A percentile compares a stretch with the other conserved stretches of the same genome.
Conservation (phyloP, 2,888 invertebrate species). For the Kryphioiulus occultus region DNA sequence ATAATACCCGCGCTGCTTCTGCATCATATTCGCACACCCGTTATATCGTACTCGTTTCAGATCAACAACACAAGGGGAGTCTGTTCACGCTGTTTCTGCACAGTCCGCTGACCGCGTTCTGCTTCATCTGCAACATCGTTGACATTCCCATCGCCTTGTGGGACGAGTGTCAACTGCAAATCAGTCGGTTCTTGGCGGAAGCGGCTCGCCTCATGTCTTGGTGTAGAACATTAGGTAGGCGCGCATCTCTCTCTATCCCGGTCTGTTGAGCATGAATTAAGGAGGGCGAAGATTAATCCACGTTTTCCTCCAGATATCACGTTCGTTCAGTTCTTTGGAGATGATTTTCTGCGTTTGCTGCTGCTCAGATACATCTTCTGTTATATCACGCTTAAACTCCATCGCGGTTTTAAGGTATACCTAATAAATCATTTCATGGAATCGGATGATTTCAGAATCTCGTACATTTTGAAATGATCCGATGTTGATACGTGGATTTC, state of each 20-base stretch:
- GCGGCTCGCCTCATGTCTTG: constrained; percentile 83
- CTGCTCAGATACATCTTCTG: constrained; percentile 92
- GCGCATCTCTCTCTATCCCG: constrained; percentile 48
- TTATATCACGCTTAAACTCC: constrained; percentile 85
- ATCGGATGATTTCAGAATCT: too few relatives aligned
- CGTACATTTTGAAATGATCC: too few relatives aligned
- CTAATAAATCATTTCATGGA: not conserved
- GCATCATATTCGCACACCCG: not conserved
- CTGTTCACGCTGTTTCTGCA: constrained; percentile 95
- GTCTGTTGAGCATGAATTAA: not conserved
- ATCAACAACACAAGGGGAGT: constrained; percentile 75
- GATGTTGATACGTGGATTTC: too few relatives aligned
- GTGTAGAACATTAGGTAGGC: constrained; percentile 78
- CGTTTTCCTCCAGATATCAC: constrained; percentile 61
- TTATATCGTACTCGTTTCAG: constrained; percentile 61
- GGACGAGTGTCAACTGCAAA: constrained; percentile 87
- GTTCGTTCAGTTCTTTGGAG: constrained; percentile 85
- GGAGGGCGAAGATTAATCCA: not conserved
- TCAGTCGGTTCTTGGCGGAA: constrained; percentile 89
- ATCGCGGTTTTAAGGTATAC: constrained; percentile 74
- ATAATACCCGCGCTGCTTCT: not conserved
- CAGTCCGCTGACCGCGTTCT: constrained; percentile 90
- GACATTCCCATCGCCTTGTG: constrained; percentile 85
- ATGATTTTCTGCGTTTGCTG: constrained; percentile 89
- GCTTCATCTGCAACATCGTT: constrained; percentile 87